Conservation (phyloP, 2,797 vertebrate genomes). For the Aphelocoma californica region DNA sequence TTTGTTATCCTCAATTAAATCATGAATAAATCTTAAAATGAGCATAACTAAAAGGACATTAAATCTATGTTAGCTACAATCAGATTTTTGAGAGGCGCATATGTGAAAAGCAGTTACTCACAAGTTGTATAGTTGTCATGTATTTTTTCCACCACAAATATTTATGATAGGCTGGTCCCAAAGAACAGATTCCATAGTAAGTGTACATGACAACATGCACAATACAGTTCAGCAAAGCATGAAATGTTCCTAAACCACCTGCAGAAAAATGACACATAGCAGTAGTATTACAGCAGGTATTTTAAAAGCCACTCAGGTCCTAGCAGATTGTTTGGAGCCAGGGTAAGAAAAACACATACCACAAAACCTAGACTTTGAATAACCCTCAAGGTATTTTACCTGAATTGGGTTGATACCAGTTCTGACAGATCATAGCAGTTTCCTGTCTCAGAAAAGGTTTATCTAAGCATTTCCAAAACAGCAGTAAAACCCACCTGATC, state of each 20-base stretch:
- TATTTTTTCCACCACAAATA: slow-evolving; percentile 99
- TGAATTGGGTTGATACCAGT: not conserved
- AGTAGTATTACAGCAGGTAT: not conserved
- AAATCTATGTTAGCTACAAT: not conserved
- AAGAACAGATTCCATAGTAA: slow-evolving; percentile 90
- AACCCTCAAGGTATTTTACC: not conserved
- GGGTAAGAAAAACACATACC: not conserved
- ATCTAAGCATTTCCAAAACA: not conserved
- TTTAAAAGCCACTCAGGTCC: not conserved
- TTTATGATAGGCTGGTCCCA: slow-evolving; percentile 91
- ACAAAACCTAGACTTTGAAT: not conserved
- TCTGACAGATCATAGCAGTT: not conserved
- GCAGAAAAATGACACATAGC: not conserved
- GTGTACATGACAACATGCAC: slow-evolving; percentile 96
- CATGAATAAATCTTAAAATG: not conserved
- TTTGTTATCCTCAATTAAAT: not conserved
- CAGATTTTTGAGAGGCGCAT: not conserved
- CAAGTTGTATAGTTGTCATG: slow-evolving; percentile 93
- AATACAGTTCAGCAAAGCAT: slow-evolving; percentile 88
- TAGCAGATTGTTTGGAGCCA: not conserved
- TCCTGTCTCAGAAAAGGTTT: not conserved
- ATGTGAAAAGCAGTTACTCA: slow-evolving; percentile 68
- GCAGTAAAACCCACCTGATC: not conserved
- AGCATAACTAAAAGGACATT: not conserved
- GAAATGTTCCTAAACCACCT: slow-evolving; percentile 96